phyloP scores from a whole-genome alignment of 2,888 invertebrate species.

The Epirrhoe alternata region DNA sequence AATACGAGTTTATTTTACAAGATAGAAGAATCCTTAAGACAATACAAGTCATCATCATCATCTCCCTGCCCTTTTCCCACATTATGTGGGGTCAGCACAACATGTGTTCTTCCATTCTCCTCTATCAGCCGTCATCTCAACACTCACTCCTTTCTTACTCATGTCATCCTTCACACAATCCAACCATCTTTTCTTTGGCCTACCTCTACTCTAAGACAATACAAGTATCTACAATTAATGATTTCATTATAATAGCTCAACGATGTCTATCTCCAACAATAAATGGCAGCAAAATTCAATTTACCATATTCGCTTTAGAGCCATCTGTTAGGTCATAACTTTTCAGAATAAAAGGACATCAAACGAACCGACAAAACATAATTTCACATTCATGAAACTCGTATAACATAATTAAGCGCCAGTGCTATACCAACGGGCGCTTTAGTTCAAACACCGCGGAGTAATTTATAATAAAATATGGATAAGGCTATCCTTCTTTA shows the following conservation, averaged over 20 bases:
- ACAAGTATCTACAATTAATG: neutral
- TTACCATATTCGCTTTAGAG: constrained; percentile 2
- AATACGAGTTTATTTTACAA: too few relatives aligned
- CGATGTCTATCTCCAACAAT: neutral
- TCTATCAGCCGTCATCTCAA: too few relatives aligned
- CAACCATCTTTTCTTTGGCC: too few relatives aligned
- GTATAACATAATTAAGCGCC: constrained; percentile 37
- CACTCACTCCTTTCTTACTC: too few relatives aligned
- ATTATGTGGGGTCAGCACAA: too few relatives aligned
- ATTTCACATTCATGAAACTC: constrained; percentile 35
- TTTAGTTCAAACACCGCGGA: neutral
- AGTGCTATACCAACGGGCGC: neutral
- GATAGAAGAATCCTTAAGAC: too few relatives aligned
- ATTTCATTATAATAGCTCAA: neutral
- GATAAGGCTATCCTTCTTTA: neutral
- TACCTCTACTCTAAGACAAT: too few relatives aligned
- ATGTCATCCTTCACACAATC: too few relatives aligned
- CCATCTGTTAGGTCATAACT: constrained; percentile 17
- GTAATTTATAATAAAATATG: constrained; percentile 1
- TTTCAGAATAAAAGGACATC: constrained; percentile 24
- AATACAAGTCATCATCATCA: too few relatives aligned
- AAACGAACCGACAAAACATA: constrained; percentile 33
- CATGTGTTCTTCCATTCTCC: too few relatives aligned
- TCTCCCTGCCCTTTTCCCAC: too few relatives aligned
- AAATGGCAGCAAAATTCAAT: neutral